Percentiles rank a stretch among this genome's conserved stretches.
Evolutionary conservation across 2,797 vertebrate genomes (phyloP).

Genomic region (Rousettus madagascariensis): DNA sequence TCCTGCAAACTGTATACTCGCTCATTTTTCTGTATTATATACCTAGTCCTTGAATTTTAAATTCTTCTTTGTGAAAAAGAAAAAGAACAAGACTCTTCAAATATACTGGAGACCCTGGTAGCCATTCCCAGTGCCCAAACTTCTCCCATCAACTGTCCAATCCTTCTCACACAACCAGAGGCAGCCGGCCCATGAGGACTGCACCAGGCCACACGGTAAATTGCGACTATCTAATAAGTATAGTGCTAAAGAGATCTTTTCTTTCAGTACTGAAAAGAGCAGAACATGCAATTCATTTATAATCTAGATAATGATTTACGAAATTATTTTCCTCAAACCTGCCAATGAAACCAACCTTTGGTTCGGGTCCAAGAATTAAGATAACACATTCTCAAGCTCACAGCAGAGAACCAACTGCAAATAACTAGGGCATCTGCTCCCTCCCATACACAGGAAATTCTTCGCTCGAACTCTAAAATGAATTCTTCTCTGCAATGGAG

Average conservation of each 20-base stretch:
- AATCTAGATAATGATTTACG: constrained; percentile 49
- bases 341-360: constrained; percentile 38
- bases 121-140: not conserved
- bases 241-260: not conserved
- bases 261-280: not conserved
- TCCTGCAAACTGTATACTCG: not conserved
- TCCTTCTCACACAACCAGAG: not conserved
- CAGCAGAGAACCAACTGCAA: constrained; percentile 28
- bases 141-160: not conserved
- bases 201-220: not conserved
- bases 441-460: not conserved
- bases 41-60: not conserved
- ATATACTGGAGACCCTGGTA: not conserved
- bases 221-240: not conserved
- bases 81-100: not conserved
- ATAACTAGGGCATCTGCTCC: constrained; percentile 13
- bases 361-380: constrained; percentile 50
- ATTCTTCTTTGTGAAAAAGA: not conserved
- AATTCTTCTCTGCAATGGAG: not conserved
- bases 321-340: constrained; percentile 57
- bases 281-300: constrained; percentile 44
- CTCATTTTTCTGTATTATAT: not conserved
- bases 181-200: not conserved
- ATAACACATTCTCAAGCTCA: constrained; percentile 53
- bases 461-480: constrained; percentile 7